phyloP scores from a whole-genome alignment of 1,140 invertebrate species.

The Chironomus striatipennis region DNA sequence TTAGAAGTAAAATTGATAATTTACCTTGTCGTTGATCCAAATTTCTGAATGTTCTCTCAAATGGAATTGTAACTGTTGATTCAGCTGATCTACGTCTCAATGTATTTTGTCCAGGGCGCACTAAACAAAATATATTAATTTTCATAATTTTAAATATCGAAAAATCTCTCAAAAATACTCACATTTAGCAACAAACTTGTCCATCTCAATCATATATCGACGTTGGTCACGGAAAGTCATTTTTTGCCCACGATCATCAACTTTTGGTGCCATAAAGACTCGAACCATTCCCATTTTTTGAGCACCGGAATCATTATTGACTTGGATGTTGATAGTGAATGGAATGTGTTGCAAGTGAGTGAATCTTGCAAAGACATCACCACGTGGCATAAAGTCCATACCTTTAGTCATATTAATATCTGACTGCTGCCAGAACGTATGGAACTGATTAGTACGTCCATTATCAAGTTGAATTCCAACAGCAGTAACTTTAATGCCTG shows the following conservation, averaged over 20 bases:
- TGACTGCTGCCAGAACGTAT: constrained; percentile 44
- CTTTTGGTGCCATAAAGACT: constrained; percentile 63
- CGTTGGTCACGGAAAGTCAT: constrained; percentile 57
- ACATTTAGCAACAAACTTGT: constrained; percentile 59
- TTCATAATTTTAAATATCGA: not conserved
- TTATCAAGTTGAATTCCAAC: constrained; percentile 39
- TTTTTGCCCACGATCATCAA: constrained; percentile 55
- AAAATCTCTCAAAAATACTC: constrained; percentile 32
- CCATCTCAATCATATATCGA: constrained; percentile 64
- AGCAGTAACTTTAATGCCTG: constrained; percentile 38
- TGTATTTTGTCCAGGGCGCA: constrained; percentile 53
- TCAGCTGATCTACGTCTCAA: constrained; percentile 51
- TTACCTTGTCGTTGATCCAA: constrained; percentile 41
- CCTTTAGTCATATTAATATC: constrained; percentile 45
- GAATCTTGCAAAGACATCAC: constrained; percentile 41
- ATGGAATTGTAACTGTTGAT: constrained; percentile 65
- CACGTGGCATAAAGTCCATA: constrained; percentile 44
- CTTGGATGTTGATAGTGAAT: constrained; percentile 34
- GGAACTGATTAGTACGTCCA: constrained; percentile 39
- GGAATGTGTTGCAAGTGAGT: constrained; percentile 42
- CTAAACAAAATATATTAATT: constrained; percentile 37
- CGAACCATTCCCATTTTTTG: constrained; percentile 35
- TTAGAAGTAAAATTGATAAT: no score
- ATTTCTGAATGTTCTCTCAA: constrained; percentile 59
- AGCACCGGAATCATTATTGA: constrained; percentile 25